These are phyloP conservation scores for Cryptotis parvus DNA, from an alignment of 2,113 vertebrate species.

Conservation along the genomic window DNA sequence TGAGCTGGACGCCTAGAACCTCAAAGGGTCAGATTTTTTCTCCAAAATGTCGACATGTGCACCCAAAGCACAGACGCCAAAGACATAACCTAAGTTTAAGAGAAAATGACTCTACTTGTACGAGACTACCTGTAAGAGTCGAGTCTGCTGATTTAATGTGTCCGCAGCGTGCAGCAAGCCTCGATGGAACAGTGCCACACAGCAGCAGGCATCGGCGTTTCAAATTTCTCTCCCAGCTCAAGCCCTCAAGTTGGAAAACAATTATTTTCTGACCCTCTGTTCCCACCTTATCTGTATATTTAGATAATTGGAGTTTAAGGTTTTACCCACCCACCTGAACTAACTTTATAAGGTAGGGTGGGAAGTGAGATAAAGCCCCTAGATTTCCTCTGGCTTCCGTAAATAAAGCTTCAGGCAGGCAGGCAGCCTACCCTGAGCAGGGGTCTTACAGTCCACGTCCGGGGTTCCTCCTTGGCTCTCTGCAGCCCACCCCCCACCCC, in stretches of 20 bases:
- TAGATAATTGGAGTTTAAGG: conserved; percentile 64
- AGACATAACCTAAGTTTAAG: background rate
- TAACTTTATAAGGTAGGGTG: conserved; percentile 70
- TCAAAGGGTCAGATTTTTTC: conserved; percentile 13
- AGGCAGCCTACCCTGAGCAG: conserved; percentile 1
- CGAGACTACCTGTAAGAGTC: background rate
- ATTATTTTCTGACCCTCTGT: conserved; percentile 61
- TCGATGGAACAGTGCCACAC: background rate
- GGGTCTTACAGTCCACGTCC: background rate
- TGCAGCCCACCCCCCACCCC: background rate
- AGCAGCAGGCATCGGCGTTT: background rate
- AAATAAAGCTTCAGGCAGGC: conserved; percentile 57
- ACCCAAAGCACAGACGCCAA: background rate
- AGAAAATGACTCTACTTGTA: conserved; percentile 3
- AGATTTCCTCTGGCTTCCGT: conserved; percentile 62
- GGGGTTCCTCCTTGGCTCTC: background rate
- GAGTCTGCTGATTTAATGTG: conserved; percentile 16
- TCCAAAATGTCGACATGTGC: background rate
- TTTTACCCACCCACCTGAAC: conserved; percentile 70
- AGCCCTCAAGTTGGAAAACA: conserved; percentile 51
- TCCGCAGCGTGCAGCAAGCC: background rate
- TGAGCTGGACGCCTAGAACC: background rate
- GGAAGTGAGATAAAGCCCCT: conserved; percentile 64
- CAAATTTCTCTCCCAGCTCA: conserved; percentile 2
- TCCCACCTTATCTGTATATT: conserved; percentile 59